Evolutionary conservation across 2,797 vertebrate species (phyloP).

Genomic region (Mus spretus): DNA sequence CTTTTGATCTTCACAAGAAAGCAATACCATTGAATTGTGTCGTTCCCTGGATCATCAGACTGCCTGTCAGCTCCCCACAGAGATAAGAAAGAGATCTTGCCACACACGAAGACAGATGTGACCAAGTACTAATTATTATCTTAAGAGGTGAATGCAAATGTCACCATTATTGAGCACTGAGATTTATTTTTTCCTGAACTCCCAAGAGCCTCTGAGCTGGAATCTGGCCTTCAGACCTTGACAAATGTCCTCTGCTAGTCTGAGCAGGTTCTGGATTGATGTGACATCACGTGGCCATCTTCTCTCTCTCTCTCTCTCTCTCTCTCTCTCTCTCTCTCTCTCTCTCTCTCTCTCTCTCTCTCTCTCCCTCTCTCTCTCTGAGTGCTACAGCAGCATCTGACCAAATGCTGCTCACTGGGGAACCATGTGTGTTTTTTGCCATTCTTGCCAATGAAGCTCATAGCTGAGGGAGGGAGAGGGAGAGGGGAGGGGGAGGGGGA

Average conservation of each 20-base stretch:
- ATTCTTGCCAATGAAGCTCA: not conserved
- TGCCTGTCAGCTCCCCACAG: not conserved
- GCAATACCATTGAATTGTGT: slow-evolving; percentile 36
- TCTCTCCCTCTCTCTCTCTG: no score
- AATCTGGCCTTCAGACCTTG: slow-evolving; percentile 12
- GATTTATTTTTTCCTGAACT: slow-evolving; percentile 56
- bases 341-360: no score
- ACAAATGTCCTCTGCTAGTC: not conserved
- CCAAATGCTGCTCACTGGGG: not conserved
- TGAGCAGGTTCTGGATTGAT: not conserved
- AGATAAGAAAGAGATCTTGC: slow-evolving; percentile 49
- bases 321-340: no score
- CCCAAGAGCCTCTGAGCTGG: not conserved
- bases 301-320: no score
- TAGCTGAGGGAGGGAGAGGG: not conserved
- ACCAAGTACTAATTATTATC: slow-evolving; percentile 24
- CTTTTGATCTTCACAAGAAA: not conserved
- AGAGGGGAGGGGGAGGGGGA: not conserved
- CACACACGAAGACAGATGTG: slow-evolving; percentile 63
- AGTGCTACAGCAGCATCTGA: not conserved
- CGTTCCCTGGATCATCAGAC: slow-evolving; percentile 7
- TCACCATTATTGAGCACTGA: not conserved
- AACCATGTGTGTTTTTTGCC: not conserved
- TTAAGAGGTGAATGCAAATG: slow-evolving; percentile 51
- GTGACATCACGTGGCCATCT: not conserved